A percentile compares a stretch with the other conserved stretches of the same genome.
Conservation (phyloP, 2,797 vertebrate species). For the Sebastes steindachneri region DNA sequence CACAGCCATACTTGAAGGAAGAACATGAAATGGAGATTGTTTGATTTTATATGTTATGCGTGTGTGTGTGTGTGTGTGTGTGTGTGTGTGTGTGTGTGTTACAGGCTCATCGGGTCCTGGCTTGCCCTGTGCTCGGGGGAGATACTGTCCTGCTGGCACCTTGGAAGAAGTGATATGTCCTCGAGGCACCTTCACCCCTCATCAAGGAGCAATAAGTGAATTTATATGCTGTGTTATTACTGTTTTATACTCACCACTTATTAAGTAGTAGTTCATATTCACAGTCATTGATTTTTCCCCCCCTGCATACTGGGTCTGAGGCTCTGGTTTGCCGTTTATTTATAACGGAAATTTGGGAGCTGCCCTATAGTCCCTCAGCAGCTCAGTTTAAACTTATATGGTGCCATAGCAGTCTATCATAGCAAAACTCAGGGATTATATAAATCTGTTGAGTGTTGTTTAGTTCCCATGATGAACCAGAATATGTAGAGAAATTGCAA, state of each 20-base stretch:
- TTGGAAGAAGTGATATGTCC: slow-evolving; percentile 84
- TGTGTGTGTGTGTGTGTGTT: background rate
- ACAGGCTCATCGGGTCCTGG: slow-evolving; percentile 84
- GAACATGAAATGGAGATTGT: background rate
- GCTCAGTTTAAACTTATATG: background rate
- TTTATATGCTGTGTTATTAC: background rate
- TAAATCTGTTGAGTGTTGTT: slow-evolving; percentile 23
- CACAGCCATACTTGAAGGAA: background rate
- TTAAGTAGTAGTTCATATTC: background rate
- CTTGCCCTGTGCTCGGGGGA: slow-evolving; percentile 85
- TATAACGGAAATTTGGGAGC: background rate
- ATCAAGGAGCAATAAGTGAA: slow-evolving; percentile 86
- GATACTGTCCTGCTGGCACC: slow-evolving; percentile 87
- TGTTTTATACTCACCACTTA: background rate
- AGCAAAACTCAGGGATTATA: slow-evolving; percentile 16
- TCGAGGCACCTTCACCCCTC: slow-evolving; percentile 85
- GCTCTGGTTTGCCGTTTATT: background rate
- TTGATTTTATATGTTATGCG: background rate
- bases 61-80: background rate
- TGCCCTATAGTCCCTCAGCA: slow-evolving; percentile 2
- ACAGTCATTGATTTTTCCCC: background rate
- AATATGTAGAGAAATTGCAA: slow-evolving; percentile 25
- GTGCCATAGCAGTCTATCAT: background rate
- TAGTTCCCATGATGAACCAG: background rate
- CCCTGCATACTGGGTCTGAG: background rate